Percentiles rank a stretch among this genome's conserved stretches.
Conservation (phyloP, 2,888 invertebrate species). For the Andrena flavipes region DNA sequence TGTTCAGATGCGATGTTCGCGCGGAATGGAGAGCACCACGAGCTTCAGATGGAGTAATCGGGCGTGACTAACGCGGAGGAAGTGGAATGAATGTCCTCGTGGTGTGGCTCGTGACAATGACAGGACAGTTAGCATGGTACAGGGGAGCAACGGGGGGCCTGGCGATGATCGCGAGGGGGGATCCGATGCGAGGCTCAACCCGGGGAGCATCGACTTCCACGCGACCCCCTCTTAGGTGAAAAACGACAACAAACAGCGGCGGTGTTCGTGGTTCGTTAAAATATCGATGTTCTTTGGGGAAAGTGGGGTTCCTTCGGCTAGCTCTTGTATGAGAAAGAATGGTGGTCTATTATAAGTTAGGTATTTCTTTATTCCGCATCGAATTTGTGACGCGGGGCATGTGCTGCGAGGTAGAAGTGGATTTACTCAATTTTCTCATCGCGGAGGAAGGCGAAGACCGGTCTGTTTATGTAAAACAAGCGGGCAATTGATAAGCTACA, state of each 20-base stretch:
- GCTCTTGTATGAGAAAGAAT: too few relatives aligned
- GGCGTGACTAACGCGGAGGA: constrained; percentile 64
- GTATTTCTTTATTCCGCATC: too few relatives aligned
- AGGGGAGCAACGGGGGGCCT: constrained; percentile 66
- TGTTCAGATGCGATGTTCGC: too few relatives aligned
- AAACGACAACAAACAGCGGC: not conserved
- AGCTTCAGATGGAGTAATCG: constrained; percentile 30
- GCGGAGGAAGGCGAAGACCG: too few relatives aligned
- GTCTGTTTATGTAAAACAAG: too few relatives aligned
- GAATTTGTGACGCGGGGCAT: too few relatives aligned
- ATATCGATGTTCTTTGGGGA: constrained; percentile 7
- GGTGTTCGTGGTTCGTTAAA: constrained; percentile 24
- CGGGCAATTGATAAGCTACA: too few relatives aligned
- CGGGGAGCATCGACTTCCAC: constrained; percentile 36
- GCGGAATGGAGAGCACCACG: constrained; percentile 10
- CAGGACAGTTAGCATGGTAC: constrained; percentile 73
- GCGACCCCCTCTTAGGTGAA: constrained; percentile 1
- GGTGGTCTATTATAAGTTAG: too few relatives aligned
- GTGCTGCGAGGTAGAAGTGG: too few relatives aligned
- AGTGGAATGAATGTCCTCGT: constrained; percentile 66
- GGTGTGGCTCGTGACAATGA: constrained; percentile 77
- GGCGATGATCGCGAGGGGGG: constrained; percentile 43
- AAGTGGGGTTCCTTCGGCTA: not conserved
- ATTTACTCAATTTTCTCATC: too few relatives aligned
- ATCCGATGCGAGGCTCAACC: constrained; percentile 36